These are phyloP conservation scores for Cliona cf. orientalis DNA, from an alignment of 37 sponge, comb jelly and placozoan genomes.

Conservation along the genomic window DNA sequence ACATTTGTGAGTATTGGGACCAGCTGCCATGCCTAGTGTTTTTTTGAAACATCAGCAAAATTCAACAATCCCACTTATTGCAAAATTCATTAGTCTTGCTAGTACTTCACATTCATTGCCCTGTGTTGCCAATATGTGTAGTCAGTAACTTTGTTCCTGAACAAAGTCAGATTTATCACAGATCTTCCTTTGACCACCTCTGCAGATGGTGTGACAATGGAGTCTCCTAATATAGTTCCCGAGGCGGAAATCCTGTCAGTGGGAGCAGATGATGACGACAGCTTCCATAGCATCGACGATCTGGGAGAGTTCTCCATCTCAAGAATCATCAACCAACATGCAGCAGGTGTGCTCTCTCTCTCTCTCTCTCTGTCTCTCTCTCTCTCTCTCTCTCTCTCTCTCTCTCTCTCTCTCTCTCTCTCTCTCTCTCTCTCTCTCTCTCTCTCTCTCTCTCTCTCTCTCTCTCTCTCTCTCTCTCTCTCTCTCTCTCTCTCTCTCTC, in stretches of 20 bases:
- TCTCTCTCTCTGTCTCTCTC: slow-evolving; percentile 21
- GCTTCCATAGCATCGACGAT: neutral
- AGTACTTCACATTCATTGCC: no score
- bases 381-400: slow-evolving; percentile 25
- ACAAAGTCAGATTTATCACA: no score
- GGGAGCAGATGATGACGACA: neutral
- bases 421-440: slow-evolving; percentile 8
- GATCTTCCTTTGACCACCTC: no score
- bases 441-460: slow-evolving; percentile 27
- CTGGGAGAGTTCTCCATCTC: slow-evolving; percentile 43
- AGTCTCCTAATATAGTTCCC: slow-evolving; percentile 20
- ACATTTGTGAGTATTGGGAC: no score
- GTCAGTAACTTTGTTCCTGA: no score
- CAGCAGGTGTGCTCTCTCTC: slow-evolving; percentile 4
- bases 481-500: slow-evolving; percentile 36
- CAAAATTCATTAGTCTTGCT: no score
- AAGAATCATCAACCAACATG: slow-evolving; percentile 34
- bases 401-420: slow-evolving; percentile 34
- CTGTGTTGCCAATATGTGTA: no score
- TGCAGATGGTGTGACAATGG: neutral
- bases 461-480: slow-evolving; percentile 37
- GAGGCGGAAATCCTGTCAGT: slow-evolving; percentile 27
- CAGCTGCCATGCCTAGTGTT: no score
- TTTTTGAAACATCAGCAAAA: no score
- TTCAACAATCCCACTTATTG: no score